Base-by-base conservation (phyloP, 2,113 vertebrate genomes). In the Chrysemys picta region DNA sequence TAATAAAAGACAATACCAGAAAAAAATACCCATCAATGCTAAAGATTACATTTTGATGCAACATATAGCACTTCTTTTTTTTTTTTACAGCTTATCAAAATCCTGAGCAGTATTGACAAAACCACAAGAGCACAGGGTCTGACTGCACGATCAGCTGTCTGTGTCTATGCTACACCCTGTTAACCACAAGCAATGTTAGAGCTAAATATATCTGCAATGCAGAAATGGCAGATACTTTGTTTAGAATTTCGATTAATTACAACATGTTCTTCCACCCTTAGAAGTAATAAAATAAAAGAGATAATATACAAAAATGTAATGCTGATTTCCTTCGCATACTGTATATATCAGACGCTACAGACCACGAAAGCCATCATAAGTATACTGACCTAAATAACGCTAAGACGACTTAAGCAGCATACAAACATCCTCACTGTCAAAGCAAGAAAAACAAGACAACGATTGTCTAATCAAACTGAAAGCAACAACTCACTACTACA, bases 151-250 rank as follows among this genome's bases (percentile, higher is more conserved):
- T 97, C 97, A 98, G 97, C 98, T 98, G 97, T 97, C 97, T 98
- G 98, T 98, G 96, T 98, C 98, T 89, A 98, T 92, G 98, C 97
- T 98, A 97, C 98, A 98, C 96, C 98, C 97, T 98, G 94, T 98
- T 98, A 98, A 98, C 98, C 98, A 98, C 98, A 98, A 96, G 97
- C 98, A 97, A 97, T 87, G 97, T 98, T 98, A 97, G 97, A 98
- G 98, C 98, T 98, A 98, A 98, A 98, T 98, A 98, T 98, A 98
- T 98, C 98, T 98, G 98, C 98, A 98, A 97, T 96, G 95, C 97
- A 97, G 97, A 98, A 95, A 95, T 35, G 49, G 97, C 98, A 98
- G 98, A 96, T 97, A 97, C 97, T 97, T 81, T 95, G 93, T 84
- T 93, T 75, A 82, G 95, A 95, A 94, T 95, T 96, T 93, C 94